These are phyloP conservation scores for Dinomys branickii DNA, from an alignment of 2,113 vertebrate species.

Conservation along the genomic window DNA sequence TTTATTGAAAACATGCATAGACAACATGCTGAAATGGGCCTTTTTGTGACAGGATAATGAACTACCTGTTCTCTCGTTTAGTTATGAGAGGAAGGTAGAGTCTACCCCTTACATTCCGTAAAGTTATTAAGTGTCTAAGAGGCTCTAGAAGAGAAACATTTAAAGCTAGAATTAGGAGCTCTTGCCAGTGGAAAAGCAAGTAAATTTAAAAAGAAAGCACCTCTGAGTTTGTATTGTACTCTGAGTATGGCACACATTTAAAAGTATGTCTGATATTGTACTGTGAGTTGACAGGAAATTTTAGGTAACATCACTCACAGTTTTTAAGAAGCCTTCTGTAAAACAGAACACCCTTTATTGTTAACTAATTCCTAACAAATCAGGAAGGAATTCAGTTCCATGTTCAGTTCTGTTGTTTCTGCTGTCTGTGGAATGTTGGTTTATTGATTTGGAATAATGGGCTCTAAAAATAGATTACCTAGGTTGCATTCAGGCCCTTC, in stretches of 20 bases:
- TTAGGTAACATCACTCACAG: not conserved
- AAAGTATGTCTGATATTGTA: conserved; percentile 5
- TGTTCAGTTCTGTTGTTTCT: not conserved
- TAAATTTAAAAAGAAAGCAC: conserved; percentile 28
- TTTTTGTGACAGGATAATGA: not conserved
- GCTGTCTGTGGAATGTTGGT: not conserved
- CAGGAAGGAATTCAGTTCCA: not conserved
- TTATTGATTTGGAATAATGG: not conserved
- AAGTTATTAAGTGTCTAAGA: not conserved
- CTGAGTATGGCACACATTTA: not conserved
- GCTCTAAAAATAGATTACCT: not conserved
- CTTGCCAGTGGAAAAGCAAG: not conserved
- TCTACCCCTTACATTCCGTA: not conserved
- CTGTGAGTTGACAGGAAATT: conserved; percentile 12
- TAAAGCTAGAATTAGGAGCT: not conserved
- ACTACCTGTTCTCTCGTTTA: not conserved
- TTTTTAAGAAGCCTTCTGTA: not conserved
- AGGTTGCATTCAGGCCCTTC: not conserved
- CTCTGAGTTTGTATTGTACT: not conserved
- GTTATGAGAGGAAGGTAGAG: not conserved
- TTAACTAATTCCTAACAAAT: not conserved
- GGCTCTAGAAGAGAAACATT: not conserved
- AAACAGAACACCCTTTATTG: not conserved
- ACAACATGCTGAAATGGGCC: not conserved
- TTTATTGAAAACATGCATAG: not conserved